A percentile compares a stretch with the other conserved stretches of the same genome.
Evolutionary conservation across 1,140 invertebrate species (phyloP).

Genomic region (Cardiocondyla obscurior): DNA sequence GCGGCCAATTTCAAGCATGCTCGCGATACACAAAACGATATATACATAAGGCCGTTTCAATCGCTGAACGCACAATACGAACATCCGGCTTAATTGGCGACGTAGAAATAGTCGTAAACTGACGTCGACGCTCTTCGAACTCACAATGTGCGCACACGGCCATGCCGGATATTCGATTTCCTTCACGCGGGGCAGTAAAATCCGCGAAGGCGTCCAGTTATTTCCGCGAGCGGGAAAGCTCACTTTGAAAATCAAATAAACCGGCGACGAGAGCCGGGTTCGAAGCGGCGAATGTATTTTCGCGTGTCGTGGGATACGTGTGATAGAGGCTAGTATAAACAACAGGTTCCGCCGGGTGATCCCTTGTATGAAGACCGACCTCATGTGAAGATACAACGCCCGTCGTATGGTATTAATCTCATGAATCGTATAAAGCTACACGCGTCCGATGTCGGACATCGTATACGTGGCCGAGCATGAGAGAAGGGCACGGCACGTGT

Average conservation of each 20-base stretch:
- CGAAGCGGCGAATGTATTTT: neutral
- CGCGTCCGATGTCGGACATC: neutral
- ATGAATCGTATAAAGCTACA: slow-evolving; percentile 17
- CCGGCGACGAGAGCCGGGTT: slow-evolving; percentile 20
- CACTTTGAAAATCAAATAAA: slow-evolving; percentile 55
- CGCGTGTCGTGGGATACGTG: neutral
- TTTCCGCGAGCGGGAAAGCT: neutral
- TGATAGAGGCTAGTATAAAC: slow-evolving; percentile 35
- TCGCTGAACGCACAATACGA: slow-evolving; percentile 12
- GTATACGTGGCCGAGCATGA: neutral
- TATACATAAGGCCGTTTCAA: slow-evolving; percentile 9
- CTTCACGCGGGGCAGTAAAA: slow-evolving; percentile 9
- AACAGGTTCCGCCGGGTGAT: slow-evolving; percentile 22
- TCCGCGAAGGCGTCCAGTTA: neutral
- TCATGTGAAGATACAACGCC: neutral
- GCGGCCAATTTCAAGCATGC: neutral
- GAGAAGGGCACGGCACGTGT: neutral
- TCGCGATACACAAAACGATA: neutral
- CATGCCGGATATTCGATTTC: slow-evolving; percentile 29
- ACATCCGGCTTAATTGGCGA: neutral
- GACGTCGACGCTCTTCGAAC: neutral
- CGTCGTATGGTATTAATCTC: slow-evolving; percentile 31
- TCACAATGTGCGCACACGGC: neutral
- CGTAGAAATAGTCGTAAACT: slow-evolving; percentile 9
- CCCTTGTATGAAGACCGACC: neutral